A percentile compares a stretch with the other conserved stretches of the same genome.
Evolutionary conservation across 2,797 vertebrate genomes (phyloP).

Genomic region (Pangasius sanitwongsei): DNA sequence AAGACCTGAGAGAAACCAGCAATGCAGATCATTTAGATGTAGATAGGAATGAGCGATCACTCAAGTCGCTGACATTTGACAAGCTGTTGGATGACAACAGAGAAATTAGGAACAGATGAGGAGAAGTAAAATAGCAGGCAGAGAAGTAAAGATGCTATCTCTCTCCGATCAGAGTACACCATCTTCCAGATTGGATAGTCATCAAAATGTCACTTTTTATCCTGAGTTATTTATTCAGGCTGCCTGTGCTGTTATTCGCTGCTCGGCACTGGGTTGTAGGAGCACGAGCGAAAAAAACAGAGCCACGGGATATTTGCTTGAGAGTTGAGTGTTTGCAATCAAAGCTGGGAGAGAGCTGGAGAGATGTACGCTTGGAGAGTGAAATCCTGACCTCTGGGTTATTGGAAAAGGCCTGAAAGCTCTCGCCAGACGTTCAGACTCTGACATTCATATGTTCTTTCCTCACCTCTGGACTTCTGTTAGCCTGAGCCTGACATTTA

Average conservation of each 20-base stretch:
- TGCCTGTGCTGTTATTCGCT: conserved; percentile 19
- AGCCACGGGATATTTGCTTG: conserved; percentile 41
- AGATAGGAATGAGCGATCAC: conserved; percentile 31
- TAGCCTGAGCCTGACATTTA: conserved; percentile 31
- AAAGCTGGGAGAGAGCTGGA: conserved; percentile 37
- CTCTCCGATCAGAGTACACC: conserved; percentile 43
- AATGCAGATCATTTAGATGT: background rate
- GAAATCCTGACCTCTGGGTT: conserved; percentile 51
- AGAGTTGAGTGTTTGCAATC: conserved; percentile 47
- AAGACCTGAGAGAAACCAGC: conserved; percentile 37
- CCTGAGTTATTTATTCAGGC: conserved; percentile 32
- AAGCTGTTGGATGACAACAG: conserved; percentile 52
- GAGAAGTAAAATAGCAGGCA: conserved; percentile 32
- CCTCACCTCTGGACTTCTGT: conserved; percentile 30
- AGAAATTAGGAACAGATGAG: conserved; percentile 54
- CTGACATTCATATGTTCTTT: conserved; percentile 38
- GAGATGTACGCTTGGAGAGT: conserved; percentile 41
- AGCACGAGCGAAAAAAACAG: background rate
- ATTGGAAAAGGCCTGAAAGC: conserved; percentile 53
- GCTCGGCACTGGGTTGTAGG: conserved; percentile 8
- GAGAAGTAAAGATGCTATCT: conserved; percentile 42
- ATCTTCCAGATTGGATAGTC: conserved; percentile 48
- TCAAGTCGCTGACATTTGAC: conserved; percentile 47
- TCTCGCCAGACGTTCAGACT: conserved; percentile 33
- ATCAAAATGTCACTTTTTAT: conserved; percentile 47